A percentile compares a stretch with the other conserved stretches of the same genome.
phyloP scores from a whole-genome alignment of 1,140 invertebrate species.

The Drosophila nannoptera region DNA sequence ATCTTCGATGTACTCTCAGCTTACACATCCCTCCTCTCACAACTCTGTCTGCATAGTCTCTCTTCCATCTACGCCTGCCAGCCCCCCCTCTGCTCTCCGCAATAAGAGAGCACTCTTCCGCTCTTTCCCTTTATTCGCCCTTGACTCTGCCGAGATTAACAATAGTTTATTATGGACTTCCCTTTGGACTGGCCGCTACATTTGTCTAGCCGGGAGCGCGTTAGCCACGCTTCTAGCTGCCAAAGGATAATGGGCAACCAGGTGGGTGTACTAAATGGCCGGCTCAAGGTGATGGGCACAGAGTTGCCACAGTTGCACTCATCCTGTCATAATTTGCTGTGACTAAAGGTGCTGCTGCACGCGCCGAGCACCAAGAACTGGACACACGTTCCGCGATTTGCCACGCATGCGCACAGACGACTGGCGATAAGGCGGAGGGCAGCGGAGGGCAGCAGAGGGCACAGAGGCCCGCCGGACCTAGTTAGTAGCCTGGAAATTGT shows the following conservation, averaged over 20 bases:
- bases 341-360: slow-evolving; percentile 65
- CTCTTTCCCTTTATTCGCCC: neutral
- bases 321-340: slow-evolving; percentile 62
- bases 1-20: too few species aligned
- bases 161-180: slow-evolving; percentile 16
- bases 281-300: slow-evolving; percentile 48
- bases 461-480: slow-evolving; percentile 7
- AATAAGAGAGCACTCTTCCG: neutral
- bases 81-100: too few species aligned
- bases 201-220: slow-evolving; percentile 55
- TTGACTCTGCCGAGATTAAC: slow-evolving; percentile 28
- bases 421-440: neutral
- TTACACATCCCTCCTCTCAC: too few species aligned
- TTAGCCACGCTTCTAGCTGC: slow-evolving; percentile 64
- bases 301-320: slow-evolving; percentile 3
- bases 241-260: slow-evolving; percentile 70
- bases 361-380: slow-evolving; percentile 30
- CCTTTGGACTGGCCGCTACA: slow-evolving; percentile 44
- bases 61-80: too few species aligned
- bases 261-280: slow-evolving; percentile 63
- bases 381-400: slow-evolving; percentile 67
- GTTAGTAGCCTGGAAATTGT: slow-evolving; percentile 70
- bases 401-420: slow-evolving; percentile 57
- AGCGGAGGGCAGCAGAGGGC: neutral
- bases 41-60: too few species aligned